Percentiles rank a stretch among this genome's conserved stretches.
These are phyloP conservation scores for Nasonovia ribisnigri DNA, from an alignment of 2,888 invertebrate genomes.

Conservation along the genomic window DNA sequence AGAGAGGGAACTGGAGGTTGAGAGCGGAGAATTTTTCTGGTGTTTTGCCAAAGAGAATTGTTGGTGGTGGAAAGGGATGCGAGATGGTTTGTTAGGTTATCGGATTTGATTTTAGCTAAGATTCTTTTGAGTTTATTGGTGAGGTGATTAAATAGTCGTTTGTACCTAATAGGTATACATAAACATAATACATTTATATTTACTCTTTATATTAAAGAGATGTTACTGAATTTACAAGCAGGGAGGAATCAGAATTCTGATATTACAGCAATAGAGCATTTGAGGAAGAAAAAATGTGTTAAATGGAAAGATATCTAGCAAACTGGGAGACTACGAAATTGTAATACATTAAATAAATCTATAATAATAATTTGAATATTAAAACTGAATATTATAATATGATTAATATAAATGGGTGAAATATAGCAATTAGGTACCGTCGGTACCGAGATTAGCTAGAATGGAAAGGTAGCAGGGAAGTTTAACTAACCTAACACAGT, in stretches of 20 bases:
- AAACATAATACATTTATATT: neutral
- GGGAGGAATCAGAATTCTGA: neutral
- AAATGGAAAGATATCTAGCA: too few relatives aligned
- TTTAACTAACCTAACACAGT: neutral
- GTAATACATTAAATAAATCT: too few relatives aligned
- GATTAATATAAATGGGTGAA: neutral
- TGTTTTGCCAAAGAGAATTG: too few relatives aligned
- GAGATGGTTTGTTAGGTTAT: too few relatives aligned
- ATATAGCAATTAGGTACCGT: neutral
- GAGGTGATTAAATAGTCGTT: too few relatives aligned
- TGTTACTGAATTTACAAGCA: neutral
- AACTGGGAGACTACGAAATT: neutral
- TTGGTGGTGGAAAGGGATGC: too few relatives aligned
- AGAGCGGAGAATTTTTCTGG: too few relatives aligned
- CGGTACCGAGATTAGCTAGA: neutral
- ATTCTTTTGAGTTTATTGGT: too few relatives aligned
- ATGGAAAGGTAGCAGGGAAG: neutral
- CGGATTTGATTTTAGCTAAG: too few relatives aligned
- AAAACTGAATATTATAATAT: neutral
- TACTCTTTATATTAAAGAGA: neutral
- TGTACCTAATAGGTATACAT: too few relatives aligned
- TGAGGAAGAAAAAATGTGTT: neutral
- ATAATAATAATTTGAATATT: neutral
- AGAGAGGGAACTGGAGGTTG: too few relatives aligned
- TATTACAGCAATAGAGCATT: neutral